Conservation (phyloP, 2,797 vertebrate species). For the Oreochromis grahami region DNA sequence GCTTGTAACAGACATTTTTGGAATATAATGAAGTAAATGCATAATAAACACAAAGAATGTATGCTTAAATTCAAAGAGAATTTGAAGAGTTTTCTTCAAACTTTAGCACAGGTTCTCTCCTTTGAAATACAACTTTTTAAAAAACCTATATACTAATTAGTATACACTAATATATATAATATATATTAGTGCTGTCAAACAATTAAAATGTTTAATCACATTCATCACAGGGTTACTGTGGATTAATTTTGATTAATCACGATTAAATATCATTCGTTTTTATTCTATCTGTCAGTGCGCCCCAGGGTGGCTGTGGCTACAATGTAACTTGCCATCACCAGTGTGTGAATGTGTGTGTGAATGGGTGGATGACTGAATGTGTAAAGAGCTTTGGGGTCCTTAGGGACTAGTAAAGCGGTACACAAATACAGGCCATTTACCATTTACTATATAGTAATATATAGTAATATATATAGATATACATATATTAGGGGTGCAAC, state of each 20-base stretch:
- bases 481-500: too few relatives aligned
- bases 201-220: background rate
- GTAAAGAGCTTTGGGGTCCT: too few relatives aligned
- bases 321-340: too few relatives aligned
- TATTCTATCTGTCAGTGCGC: background rate
- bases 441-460: too few relatives aligned
- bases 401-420: too few relatives aligned
- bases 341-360: too few relatives aligned
- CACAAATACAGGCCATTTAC: too few relatives aligned
- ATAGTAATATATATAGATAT: too few relatives aligned
- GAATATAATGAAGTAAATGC: background rate
- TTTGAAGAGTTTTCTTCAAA: background rate
- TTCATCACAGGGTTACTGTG: background rate
- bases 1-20: background rate
- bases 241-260: background rate
- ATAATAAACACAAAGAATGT: background rate
- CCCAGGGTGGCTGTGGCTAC: too few relatives aligned
- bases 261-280: background rate
- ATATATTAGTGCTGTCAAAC: background rate
- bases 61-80: background rate
- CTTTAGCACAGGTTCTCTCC: background rate
- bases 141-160: background rate
- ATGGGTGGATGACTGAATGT: too few relatives aligned
- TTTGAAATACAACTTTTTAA: too few relatives aligned
- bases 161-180: background rate